A percentile compares a stretch with the other conserved stretches of the same genome.
These are phyloP conservation scores for Cephalopterus ornatus DNA, from an alignment of 2,113 vertebrate species.

Conservation along the genomic window DNA sequence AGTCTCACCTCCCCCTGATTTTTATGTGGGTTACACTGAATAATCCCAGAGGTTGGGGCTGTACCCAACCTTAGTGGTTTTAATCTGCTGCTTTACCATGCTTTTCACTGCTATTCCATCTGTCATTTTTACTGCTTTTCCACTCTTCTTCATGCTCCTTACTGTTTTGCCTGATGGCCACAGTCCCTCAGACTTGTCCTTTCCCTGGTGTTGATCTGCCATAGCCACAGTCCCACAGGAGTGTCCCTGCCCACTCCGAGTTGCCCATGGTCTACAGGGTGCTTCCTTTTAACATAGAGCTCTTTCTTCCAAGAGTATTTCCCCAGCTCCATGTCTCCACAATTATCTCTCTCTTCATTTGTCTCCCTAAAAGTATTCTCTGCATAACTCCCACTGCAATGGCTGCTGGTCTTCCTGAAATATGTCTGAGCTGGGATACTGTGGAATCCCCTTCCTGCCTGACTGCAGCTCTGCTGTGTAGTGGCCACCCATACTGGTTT, in stretches of 20 bases:
- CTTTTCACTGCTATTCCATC: not conserved
- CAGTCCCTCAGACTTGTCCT: not conserved
- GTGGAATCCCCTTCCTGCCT: not conserved
- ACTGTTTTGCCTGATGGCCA: not conserved
- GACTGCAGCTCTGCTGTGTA: not conserved
- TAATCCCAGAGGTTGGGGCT: not conserved
- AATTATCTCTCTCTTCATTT: not conserved
- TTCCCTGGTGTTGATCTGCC: not conserved
- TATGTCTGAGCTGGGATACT: not conserved
- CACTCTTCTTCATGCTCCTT: not conserved
- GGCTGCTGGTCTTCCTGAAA: not conserved
- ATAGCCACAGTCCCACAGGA: not conserved
- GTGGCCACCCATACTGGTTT: not conserved
- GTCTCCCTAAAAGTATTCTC: not conserved
- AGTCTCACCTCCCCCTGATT: not conserved
- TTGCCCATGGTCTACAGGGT: rapidly evolving
- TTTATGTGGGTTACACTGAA: not conserved
- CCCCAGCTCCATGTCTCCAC: not conserved
- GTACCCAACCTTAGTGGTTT: rapidly evolving
- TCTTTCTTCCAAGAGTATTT: not conserved
- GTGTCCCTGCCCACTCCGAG: not conserved
- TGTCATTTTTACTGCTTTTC: not conserved
- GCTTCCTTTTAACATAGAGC: not conserved
- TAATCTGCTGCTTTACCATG: not conserved
- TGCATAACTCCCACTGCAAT: not conserved